Evolutionary conservation across 92 coral and sea anemone species (phyloP).

Genomic region (Parazoanthus atlanticus): DNA sequence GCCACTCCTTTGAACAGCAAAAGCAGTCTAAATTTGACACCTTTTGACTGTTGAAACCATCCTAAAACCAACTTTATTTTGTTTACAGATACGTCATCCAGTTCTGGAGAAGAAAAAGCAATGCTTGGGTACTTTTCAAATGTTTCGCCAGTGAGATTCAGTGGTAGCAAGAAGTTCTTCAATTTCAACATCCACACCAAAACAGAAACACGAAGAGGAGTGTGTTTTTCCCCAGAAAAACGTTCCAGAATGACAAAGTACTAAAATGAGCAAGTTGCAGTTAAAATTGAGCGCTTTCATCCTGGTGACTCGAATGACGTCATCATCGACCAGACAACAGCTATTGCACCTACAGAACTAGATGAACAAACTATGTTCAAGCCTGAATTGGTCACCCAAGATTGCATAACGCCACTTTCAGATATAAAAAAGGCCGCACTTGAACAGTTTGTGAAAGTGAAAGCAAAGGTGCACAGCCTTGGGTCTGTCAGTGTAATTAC

Average conservation of each 20-base stretch:
- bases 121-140: too few species aligned
- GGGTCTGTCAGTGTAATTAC: conserved; percentile 8
- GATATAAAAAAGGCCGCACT: neutral
- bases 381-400: conserved; percentile 18
- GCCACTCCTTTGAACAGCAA: too few species aligned
- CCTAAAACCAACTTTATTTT: too few species aligned
- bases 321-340: conserved; percentile 3
- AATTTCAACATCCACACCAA: conserved; percentile 7
- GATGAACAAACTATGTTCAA: conserved; percentile 18
- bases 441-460: neutral
- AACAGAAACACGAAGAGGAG: conserved; percentile 6
- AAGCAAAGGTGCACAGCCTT: conserved; percentile 16
- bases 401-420: conserved; percentile 23
- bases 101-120: too few species aligned
- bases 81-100: too few species aligned
- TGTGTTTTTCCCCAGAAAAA: conserved; percentile 16
- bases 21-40: too few species aligned
- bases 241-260: neutral
- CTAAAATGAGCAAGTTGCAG: conserved; percentile 10
- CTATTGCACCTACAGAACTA: conserved; percentile 9
- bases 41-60: too few species aligned
- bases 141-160: neutral
- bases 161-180: neutral
- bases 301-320: conserved; percentile 5
- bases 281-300: neutral